Evolutionary conservation across 2,888 invertebrate genomes (phyloP).

Genomic region (Chaetoderma sp.): DNA sequence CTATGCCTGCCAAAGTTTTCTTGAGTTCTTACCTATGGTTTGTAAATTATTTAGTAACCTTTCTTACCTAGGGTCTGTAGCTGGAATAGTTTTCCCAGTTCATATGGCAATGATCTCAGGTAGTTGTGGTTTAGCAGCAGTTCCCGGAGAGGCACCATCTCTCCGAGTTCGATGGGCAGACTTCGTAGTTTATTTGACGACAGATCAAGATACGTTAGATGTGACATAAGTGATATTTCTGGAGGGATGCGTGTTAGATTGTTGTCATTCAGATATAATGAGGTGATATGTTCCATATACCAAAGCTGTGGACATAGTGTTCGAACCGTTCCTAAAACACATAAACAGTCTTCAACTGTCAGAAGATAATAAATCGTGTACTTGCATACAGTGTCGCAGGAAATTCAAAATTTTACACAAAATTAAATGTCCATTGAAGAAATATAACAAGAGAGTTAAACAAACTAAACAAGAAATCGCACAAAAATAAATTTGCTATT

Average conservation of each 20-base stretch:
- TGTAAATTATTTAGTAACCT: too few species aligned
- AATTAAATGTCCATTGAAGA: not conserved
- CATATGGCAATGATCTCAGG: slow-evolving; percentile 93
- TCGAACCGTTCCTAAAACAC: slow-evolving; percentile 85
- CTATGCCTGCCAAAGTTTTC: too few species aligned
- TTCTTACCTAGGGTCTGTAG: slow-evolving; percentile 85
- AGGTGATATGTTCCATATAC: slow-evolving; percentile 91
- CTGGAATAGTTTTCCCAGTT: slow-evolving; percentile 97
- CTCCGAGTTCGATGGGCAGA: slow-evolving; percentile 95
- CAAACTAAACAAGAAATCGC: too few species aligned
- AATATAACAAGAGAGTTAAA: not conserved
- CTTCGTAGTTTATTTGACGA: slow-evolving; percentile 94
- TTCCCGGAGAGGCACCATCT: slow-evolving; percentile 95
- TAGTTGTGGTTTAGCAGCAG: slow-evolving; percentile 94
- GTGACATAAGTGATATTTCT: slow-evolving; percentile 87
- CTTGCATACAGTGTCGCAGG: not conserved
- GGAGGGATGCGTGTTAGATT: slow-evolving; percentile 89
- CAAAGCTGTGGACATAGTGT: slow-evolving; percentile 93
- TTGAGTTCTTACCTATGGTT: not conserved
- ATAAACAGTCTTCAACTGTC: slow-evolving; percentile 5
- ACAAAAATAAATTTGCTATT: too few species aligned
- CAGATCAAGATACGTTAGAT: slow-evolving; percentile 89
- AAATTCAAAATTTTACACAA: not conserved
- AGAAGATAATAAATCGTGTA: not conserved
- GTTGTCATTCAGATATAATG: slow-evolving; percentile 96